These are phyloP conservation scores for Saccostrea glomerata DNA, from an alignment of 1,140 invertebrate species.

Conservation along the genomic window DNA sequence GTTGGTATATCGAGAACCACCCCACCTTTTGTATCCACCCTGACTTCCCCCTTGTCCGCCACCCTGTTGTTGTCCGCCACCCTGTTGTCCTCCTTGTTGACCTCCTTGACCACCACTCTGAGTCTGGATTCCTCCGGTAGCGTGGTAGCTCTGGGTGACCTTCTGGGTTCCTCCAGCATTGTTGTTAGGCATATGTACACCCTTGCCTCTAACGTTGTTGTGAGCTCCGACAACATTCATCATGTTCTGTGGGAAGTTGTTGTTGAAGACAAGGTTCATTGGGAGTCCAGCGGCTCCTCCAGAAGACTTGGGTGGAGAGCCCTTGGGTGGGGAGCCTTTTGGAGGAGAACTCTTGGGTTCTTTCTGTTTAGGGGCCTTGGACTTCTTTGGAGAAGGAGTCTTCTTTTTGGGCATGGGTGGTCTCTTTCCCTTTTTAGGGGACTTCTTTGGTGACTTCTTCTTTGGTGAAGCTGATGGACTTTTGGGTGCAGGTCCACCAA, in stretches of 20 bases:
- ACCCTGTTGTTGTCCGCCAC: not conserved
- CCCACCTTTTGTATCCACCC: not conserved
- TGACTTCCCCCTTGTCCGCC: not conserved
- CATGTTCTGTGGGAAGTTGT: slow-evolving; percentile 27
- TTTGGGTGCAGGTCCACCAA: slow-evolving; percentile 6
- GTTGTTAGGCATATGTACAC: slow-evolving; percentile 7
- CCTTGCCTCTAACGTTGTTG: slow-evolving; percentile 12
- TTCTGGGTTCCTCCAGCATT: slow-evolving; percentile 20
- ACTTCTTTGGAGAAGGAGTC: slow-evolving; percentile 20
- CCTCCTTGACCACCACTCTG: not conserved
- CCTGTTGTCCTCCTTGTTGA: not conserved
- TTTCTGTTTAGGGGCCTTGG: slow-evolving; percentile 4
- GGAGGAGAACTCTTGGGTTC: not conserved
- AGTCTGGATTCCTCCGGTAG: slow-evolving; percentile 14
- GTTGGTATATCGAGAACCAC: not conserved
- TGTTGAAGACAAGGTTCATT: slow-evolving; percentile 31
- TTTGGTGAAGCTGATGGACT: slow-evolving; percentile 20
- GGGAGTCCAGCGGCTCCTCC: not conserved
- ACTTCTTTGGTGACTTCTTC: not conserved
- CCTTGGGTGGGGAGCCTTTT: slow-evolving; percentile 6
- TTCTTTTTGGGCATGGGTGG: slow-evolving; percentile 13
- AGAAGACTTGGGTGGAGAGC: not conserved
- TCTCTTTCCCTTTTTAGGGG: slow-evolving; percentile 5
- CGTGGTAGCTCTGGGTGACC: slow-evolving; percentile 1
- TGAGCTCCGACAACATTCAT: slow-evolving; percentile 26